phyloP scores from a whole-genome alignment of 2,797 vertebrate genomes.

The Bothrops alternatus region DNA sequence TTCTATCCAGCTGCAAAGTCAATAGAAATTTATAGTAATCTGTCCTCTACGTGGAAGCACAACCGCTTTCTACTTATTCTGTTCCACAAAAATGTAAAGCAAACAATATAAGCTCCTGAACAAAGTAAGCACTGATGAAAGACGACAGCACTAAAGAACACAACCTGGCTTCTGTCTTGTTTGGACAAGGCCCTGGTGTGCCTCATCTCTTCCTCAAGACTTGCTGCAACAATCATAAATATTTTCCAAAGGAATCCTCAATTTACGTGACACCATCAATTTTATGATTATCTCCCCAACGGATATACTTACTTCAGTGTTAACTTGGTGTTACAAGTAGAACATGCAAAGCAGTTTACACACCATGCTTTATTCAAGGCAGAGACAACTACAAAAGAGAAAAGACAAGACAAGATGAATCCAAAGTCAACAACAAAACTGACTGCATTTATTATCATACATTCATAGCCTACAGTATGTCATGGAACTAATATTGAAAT shows the following conservation, averaged over 20 bases:
- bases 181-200: neutral
- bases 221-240: neutral
- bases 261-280: slow-evolving; percentile 15
- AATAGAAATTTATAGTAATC: neutral
- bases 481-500: neutral
- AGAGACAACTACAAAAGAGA: slow-evolving; percentile 83
- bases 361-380: slow-evolving; percentile 99
- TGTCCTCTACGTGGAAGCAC: neutral
- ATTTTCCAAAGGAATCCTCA: neutral
- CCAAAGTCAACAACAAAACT: neutral
- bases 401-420: slow-evolving; percentile 28
- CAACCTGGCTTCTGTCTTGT: neutral
- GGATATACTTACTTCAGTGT: slow-evolving; percentile 93
- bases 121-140: neutral
- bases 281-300: neutral
- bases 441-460: neutral
- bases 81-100: neutral
- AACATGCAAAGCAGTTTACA: slow-evolving; percentile 96
- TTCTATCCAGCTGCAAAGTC: neutral
- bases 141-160: neutral
- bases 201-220: neutral
- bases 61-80: neutral
- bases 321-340: slow-evolving; percentile 96
- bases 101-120: neutral
- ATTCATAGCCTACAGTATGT: neutral